phyloP scores from a whole-genome alignment of 2,113 vertebrate species.

The Anolis sagrei region DNA sequence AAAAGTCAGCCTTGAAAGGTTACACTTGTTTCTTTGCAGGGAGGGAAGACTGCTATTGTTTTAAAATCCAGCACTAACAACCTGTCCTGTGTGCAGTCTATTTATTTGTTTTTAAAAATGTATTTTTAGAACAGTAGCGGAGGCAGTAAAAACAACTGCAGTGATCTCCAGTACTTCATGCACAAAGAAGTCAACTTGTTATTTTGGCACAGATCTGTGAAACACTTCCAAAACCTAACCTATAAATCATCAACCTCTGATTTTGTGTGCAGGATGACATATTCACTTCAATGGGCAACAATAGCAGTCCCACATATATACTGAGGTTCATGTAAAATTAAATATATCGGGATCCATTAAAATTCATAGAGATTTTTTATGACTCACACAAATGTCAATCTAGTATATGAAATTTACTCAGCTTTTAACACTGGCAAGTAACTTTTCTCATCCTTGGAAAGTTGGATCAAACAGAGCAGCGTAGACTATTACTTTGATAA shows the following conservation, averaged over 20 bases:
- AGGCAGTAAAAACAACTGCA: background rate
- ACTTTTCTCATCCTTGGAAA: conserved; percentile 5
- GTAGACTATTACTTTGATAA: conserved; percentile 58
- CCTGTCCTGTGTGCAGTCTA: background rate
- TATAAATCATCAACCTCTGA: background rate
- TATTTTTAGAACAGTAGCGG: too few species aligned
- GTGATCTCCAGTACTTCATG: background rate
- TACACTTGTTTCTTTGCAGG: background rate
- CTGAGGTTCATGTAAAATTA: background rate
- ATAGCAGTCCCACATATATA: background rate
- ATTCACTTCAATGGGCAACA: background rate
- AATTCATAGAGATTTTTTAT: background rate
- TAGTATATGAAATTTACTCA: background rate
- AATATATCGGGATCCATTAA: background rate
- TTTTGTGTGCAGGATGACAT: background rate
- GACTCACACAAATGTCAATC: background rate
- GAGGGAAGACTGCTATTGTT: background rate
- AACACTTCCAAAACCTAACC: background rate
- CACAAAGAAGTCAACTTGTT: background rate
- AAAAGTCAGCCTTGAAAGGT: background rate
- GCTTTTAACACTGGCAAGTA: background rate
- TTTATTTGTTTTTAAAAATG: background rate
- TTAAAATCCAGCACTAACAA: background rate
- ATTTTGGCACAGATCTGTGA: background rate
- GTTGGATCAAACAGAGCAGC: conserved; percentile 55